Percentiles rank a stretch among this genome's conserved stretches.
Evolutionary conservation across 2,888 invertebrate species (phyloP).

Genomic region (Cataglyphis altisquamis): DNA sequence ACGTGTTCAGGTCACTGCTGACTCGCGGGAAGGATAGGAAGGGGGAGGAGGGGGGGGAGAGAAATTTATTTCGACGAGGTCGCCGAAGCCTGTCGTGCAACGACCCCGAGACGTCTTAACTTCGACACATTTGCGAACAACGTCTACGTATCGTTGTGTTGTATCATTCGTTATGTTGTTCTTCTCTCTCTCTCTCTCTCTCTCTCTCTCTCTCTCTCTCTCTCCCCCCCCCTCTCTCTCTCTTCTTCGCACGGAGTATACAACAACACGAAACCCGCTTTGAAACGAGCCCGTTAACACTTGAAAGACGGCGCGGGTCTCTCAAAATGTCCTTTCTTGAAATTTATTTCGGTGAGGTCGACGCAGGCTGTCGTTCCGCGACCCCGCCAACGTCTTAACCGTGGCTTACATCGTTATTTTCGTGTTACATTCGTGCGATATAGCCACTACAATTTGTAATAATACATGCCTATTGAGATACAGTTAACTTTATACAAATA

Average conservation of each 20-base stretch:
- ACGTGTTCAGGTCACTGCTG: conserved; percentile 57
- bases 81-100: conserved; percentile 74
- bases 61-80: conserved; percentile 80
- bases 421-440: conserved; percentile 15
- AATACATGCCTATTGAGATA: background rate
- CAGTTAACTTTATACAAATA: background rate
- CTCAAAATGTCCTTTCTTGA: conserved; percentile 15
- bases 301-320: conserved; percentile 33
- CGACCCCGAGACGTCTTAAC: conserved; percentile 76
- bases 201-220: background rate
- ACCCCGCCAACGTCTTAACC: conserved; percentile 72
- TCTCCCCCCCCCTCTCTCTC: too few relatives aligned
- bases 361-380: conserved; percentile 72
- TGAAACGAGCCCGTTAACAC: conserved; percentile 54
- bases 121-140: conserved; percentile 69
- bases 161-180: conserved; percentile 66
- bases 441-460: background rate
- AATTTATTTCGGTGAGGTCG: conserved; percentile 79
- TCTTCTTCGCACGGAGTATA: conserved; percentile 1
- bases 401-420: conserved; percentile 64
- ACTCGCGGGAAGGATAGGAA: conserved; percentile 24
- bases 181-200: conserved; percentile 54
- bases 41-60: conserved; percentile 44
- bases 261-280: conserved; percentile 39
- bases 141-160: conserved; percentile 57